These are phyloP conservation scores for Campylorhamphus procurvoides DNA, from an alignment of 2,113 vertebrate species.

Conservation along the genomic window DNA sequence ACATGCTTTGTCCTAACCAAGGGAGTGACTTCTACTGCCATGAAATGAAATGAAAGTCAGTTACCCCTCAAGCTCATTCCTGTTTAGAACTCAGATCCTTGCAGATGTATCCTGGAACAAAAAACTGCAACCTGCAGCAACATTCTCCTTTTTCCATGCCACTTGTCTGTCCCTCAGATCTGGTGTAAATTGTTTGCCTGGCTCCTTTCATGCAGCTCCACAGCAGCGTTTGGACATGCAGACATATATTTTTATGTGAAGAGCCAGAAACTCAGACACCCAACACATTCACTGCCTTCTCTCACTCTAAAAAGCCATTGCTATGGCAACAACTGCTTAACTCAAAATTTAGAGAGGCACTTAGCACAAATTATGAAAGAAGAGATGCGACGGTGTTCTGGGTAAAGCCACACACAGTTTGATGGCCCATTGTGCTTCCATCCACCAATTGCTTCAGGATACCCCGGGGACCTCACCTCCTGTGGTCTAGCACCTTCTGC, in stretches of 20 bases:
- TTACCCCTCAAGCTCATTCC: neutral
- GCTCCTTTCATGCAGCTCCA: neutral
- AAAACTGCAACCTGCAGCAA: neutral
- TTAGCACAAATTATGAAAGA: slow-evolving; percentile 8
- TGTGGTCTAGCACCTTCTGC: neutral
- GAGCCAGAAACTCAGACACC: neutral
- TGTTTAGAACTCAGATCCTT: neutral
- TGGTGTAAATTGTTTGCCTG: neutral
- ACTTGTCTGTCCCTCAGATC: neutral
- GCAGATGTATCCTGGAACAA: neutral
- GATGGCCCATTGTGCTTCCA: neutral
- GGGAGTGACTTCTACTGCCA: neutral
- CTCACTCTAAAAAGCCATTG: neutral
- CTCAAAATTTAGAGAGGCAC: neutral
- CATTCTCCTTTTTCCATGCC: neutral
- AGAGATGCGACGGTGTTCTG: fast-evolving
- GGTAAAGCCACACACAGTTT: fast-evolving
- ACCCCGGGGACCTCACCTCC: neutral
- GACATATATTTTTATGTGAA: neutral
- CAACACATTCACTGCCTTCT: neutral
- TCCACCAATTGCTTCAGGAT: fast-evolving
- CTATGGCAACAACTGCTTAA: slow-evolving; percentile 53
- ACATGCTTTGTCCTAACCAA: neutral
- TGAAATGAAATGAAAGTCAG: neutral
- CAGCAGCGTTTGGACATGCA: neutral